Percentiles rank a stretch among this genome's conserved stretches.
These are phyloP conservation scores for Gila robusta DNA, from an alignment of 2,797 vertebrate species.

Conservation along the genomic window DNA sequence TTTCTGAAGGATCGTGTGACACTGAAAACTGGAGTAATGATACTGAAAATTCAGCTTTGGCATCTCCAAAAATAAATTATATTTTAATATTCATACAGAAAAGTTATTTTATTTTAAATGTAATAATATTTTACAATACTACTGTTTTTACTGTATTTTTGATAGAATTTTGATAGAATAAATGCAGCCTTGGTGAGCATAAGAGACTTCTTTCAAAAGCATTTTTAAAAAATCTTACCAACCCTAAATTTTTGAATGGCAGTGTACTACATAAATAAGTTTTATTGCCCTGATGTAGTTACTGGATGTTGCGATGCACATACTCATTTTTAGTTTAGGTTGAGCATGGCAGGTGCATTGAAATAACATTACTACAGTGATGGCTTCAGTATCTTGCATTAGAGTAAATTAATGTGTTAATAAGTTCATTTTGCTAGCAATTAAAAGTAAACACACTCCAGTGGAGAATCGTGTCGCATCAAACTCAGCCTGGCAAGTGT, in stretches of 20 bases:
- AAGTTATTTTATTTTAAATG: not conserved
- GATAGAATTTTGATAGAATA: not conserved
- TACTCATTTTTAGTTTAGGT: not conserved
- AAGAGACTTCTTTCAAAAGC: not conserved
- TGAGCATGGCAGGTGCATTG: no score
- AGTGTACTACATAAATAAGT: not conserved
- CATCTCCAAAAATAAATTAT: not conserved
- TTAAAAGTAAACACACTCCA: not conserved
- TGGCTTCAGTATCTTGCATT: not conserved
- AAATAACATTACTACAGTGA: no score
- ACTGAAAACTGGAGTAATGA: not conserved
- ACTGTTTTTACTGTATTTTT: not conserved
- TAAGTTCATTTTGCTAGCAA: not conserved
- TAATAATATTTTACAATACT: not conserved
- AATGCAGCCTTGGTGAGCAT: not conserved
- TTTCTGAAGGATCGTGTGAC: slow-evolving; percentile 13
- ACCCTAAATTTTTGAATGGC: not conserved
- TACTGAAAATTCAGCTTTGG: not conserved
- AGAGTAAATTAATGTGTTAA: not conserved
- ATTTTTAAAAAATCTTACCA: not conserved
- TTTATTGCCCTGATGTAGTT: not conserved
- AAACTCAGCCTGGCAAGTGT: not conserved
- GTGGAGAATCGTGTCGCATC: not conserved
- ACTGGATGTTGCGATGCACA: not conserved
- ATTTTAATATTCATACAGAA: not conserved